Conservation (phyloP, 1,140 invertebrate species). For the Agraylea sexmaculata region DNA sequence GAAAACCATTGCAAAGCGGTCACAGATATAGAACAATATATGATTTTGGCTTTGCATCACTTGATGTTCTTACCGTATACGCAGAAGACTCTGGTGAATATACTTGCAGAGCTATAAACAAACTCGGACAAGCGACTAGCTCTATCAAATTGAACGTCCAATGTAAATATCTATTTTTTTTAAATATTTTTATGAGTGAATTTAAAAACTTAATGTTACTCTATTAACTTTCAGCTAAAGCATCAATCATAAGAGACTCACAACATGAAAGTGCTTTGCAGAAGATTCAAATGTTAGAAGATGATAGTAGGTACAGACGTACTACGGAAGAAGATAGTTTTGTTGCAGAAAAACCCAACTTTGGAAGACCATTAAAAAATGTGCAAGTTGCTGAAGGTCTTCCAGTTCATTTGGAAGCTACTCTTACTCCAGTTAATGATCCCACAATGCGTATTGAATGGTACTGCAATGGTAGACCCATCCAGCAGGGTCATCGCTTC, state of each 20-base stretch:
- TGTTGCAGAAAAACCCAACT: constrained; percentile 74
- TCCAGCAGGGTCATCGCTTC: constrained; percentile 80
- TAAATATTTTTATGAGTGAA: neutral
- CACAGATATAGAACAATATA: constrained; percentile 84
- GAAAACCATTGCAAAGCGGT: constrained; percentile 79
- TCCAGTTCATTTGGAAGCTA: constrained; percentile 89
- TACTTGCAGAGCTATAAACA: constrained; percentile 81
- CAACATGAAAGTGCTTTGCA: constrained; percentile 89
- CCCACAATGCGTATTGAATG: constrained; percentile 92
- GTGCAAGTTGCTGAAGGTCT: constrained; percentile 77
- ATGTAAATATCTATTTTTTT: constrained; percentile 46
- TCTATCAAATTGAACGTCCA: constrained; percentile 70
- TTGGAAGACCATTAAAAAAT: constrained; percentile 78
- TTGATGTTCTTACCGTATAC: constrained; percentile 87
- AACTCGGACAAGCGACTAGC: constrained; percentile 66
- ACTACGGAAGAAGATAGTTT: constrained; percentile 59
- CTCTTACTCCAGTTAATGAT: constrained; percentile 88
- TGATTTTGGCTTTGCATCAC: constrained; percentile 90
- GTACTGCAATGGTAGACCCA: constrained; percentile 83
- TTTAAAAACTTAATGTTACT: neutral
- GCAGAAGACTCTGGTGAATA: constrained; percentile 90
- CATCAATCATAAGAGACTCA: constrained; percentile 82
- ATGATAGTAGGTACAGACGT: constrained; percentile 65
- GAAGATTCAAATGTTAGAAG: constrained; percentile 86
- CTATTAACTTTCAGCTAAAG: constrained; percentile 49